Evolutionary conservation across 92 coral and sea anemone genomes (phyloP), one percentile per base, ranked within the genome.

Genomic region (Umimayanthus chanpuru): DNA sequence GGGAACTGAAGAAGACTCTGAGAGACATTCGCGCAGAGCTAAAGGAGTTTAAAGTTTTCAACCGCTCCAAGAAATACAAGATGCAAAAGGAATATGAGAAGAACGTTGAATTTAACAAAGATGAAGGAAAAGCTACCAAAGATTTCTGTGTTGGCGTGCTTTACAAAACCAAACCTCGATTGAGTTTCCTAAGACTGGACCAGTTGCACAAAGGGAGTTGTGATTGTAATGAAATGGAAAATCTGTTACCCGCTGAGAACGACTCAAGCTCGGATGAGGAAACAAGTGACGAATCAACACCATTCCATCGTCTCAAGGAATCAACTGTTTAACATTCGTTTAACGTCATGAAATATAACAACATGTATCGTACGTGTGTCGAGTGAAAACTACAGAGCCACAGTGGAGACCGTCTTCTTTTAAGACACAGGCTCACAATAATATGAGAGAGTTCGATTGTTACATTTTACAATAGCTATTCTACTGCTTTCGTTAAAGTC

Each of bases 61-160:
- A 83, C 25, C 87, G 87, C 87, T 83, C 87, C 67, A 70, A 90
- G 21, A 93, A 88, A 61, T 95, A 95, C 91, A 73, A 93, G 68
- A 64, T 91, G 58, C 87, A 83, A 44, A 47, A 43, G 36, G 78
- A 70, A 67, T 83, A 67, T 28, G 26, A 83, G 39, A 43, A 10
- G 14, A 49, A 70, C 16, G 16, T 28, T 75, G 29, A 75, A 6
- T 49, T 65, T 26, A 29, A 32, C 39, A 83, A 25, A n/a, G 36
- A 44, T 29, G 36, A 36, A 10, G 73, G 58, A 9, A 76, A 44
- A 16, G 21, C 8, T 36, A 28, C n/a, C 65, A 18, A 28, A 20
- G 78, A 71, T 73, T 26, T 32, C 16, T 83, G 87, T 70, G 78
- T 83, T 20, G 87, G 87, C 56, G 29, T 70, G 79, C 9, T 44